These are phyloP conservation scores for Epizoanthus fatuus DNA, from an alignment of 92 coral and sea anemone genomes.

Conservation along the genomic window DNA sequence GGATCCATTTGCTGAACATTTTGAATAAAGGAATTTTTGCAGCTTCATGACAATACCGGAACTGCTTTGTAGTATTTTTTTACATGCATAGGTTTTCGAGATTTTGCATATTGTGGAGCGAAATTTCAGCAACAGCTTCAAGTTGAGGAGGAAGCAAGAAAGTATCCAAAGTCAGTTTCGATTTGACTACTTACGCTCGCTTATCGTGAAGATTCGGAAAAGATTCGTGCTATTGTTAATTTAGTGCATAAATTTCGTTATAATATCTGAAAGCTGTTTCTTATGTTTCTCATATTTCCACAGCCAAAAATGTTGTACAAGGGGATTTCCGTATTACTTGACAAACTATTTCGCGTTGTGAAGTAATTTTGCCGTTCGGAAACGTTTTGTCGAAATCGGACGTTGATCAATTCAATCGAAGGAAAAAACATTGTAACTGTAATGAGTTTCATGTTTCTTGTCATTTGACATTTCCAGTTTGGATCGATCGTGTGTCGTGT, in stretches of 20 bases:
- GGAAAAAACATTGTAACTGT: slow-evolving; percentile 25
- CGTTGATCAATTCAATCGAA: slow-evolving; percentile 8
- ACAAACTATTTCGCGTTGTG: not conserved
- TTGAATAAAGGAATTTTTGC: too few species aligned
- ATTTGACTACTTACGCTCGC: slow-evolving; percentile 21
- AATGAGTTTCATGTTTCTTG: slow-evolving; percentile 25
- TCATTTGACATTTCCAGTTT: slow-evolving; percentile 20
- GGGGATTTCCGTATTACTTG: slow-evolving; percentile 22
- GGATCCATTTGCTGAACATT: too few species aligned
- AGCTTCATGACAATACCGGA: too few species aligned
- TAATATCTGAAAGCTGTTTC: slow-evolving; percentile 38
- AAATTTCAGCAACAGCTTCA: not conserved
- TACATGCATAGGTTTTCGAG: not conserved
- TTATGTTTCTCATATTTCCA: slow-evolving; percentile 23
- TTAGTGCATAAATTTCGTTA: slow-evolving; percentile 38
- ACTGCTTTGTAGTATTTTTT: slow-evolving; percentile 17
- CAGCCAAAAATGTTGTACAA: not conserved
- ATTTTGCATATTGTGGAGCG: slow-evolving; percentile 13
- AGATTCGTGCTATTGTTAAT: slow-evolving; percentile 42
- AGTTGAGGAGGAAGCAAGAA: slow-evolving; percentile 16
- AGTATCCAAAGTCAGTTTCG: slow-evolving; percentile 7
- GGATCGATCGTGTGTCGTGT: slow-evolving; percentile 14
- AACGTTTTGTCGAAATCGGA: slow-evolving; percentile 13
- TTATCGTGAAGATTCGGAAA: slow-evolving; percentile 6
- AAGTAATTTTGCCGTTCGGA: not conserved